Conservation (phyloP, 1,140 invertebrate genomes). For the Drosophila virilis region DNA sequence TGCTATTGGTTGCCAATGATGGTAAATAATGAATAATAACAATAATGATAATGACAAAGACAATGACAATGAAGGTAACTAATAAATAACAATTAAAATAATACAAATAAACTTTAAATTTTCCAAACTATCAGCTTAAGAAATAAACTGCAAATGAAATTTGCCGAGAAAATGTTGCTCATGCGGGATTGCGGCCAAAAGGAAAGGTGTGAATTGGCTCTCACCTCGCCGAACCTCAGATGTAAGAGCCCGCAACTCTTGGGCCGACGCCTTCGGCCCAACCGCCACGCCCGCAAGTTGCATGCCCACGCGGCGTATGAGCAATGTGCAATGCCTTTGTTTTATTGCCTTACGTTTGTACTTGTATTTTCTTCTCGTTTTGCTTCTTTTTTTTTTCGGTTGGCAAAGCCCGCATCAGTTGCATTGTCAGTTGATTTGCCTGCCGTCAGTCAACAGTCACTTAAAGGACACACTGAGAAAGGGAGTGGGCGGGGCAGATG, state of each 20-base stretch:
- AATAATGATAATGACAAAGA: no score
- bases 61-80: no score
- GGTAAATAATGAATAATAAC: no score
- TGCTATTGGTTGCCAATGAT: no score
- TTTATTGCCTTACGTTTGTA: background rate
- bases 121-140: no score
- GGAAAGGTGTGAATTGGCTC: no score
- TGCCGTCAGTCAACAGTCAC: slow-evolving; percentile 57
- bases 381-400: background rate
- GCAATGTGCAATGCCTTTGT: slow-evolving; percentile 21
- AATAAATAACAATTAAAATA: no score
- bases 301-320: slow-evolving; percentile 37
- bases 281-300: background rate
- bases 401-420: slow-evolving; percentile 39
- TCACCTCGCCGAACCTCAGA: background rate
- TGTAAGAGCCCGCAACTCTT: background rate
- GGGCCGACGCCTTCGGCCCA: no score
- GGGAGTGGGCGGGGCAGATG: background rate
- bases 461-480: slow-evolving; percentile 16
- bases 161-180: no score
- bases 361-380: background rate
- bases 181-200: no score
- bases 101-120: no score
- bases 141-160: no score
- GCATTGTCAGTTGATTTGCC: slow-evolving; percentile 72